phyloP scores from a whole-genome alignment of 2,113 vertebrate genomes.

The Corvus cornix region DNA sequence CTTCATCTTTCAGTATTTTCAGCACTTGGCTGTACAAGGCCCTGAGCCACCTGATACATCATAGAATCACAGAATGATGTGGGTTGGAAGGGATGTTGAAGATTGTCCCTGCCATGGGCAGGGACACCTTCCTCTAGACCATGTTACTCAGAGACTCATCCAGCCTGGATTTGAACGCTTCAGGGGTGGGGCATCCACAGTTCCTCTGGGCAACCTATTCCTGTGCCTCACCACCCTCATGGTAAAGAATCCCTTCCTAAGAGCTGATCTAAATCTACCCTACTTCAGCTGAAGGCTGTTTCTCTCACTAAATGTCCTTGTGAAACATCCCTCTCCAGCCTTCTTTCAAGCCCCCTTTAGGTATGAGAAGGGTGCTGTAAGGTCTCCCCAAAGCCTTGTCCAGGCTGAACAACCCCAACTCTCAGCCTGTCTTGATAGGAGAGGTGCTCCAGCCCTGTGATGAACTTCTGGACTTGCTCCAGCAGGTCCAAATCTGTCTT shows the following conservation, averaged over 20 bases:
- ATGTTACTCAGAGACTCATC: neutral
- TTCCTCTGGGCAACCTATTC: neutral
- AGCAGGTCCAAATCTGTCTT: neutral
- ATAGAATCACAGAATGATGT: neutral
- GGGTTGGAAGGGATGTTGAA: neutral
- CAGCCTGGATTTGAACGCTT: neutral
- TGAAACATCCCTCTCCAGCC: neutral
- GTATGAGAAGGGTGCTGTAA: neutral
- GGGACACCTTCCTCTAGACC: neutral
- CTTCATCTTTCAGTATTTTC: neutral
- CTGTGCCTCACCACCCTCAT: neutral
- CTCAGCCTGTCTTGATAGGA: neutral
- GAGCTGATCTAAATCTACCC: neutral
- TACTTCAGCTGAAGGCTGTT: neutral
- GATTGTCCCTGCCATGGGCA: neutral
- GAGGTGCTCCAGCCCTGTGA: neutral
- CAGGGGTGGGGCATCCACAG: neutral
- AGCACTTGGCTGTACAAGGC: neutral
- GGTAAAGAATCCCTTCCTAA: neutral
- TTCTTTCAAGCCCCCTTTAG: neutral
- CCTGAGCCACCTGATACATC: neutral
- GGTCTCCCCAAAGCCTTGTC: neutral
- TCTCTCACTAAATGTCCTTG: neutral
- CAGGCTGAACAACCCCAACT: neutral
- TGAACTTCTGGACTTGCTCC: neutral